Conservation (phyloP, 2,797 vertebrate genomes). For the Pangasius mekongensis region DNA sequence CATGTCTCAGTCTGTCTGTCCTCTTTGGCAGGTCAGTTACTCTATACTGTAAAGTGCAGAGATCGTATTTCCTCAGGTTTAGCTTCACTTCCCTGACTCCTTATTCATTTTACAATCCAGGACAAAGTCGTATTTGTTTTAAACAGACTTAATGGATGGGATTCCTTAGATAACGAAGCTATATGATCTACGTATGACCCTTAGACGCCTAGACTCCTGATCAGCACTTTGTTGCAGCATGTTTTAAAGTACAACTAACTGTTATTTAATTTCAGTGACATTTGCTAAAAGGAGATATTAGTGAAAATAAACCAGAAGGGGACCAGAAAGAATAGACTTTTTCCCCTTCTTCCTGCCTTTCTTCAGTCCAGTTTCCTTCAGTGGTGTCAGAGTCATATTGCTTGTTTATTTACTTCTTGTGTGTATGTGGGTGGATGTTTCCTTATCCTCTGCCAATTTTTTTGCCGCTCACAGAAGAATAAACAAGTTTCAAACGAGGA, state of each 20-base stretch:
- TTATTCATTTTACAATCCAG: neutral
- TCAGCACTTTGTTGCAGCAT: neutral
- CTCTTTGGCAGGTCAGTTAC: neutral
- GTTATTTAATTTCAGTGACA: neutral
- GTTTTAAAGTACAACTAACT: neutral
- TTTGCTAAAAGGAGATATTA: neutral
- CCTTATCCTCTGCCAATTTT: constrained; percentile 5
- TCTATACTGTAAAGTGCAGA: neutral
- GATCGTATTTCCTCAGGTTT: neutral
- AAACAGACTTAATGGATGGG: neutral
- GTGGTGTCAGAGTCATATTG: neutral
- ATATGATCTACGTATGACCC: neutral
- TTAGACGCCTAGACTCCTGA: neutral
- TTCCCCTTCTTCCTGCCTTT: constrained; percentile 12
- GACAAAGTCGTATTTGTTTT: neutral
- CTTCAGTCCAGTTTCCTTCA: neutral
- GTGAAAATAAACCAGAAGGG: neutral
- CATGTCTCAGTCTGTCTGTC: neutral
- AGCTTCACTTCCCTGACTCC: neutral
- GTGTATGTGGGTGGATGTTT: neutral
- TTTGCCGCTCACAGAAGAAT: neutral
- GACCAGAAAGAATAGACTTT: neutral
- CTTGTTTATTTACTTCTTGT: constrained; percentile 6
- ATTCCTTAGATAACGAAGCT: neutral
- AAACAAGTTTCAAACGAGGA: neutral